Base-by-base conservation (phyloP, 2,888 invertebrate genomes). In the Scaptomyza reducta region DNA sequence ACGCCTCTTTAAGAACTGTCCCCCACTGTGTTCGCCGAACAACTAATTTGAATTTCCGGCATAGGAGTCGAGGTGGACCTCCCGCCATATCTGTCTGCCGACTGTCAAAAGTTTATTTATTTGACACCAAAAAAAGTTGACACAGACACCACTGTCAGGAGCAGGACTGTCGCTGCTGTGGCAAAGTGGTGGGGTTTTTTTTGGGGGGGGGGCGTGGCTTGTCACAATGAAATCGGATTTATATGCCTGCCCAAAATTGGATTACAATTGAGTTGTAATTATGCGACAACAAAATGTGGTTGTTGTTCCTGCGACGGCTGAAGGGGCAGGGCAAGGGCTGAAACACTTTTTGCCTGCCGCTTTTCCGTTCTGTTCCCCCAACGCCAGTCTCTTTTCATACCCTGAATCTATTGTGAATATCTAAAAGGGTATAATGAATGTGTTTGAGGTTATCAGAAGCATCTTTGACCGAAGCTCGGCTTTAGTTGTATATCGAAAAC, bases 211-310 rank as follows among this genome's bases (percentile, higher is more conserved):
- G 71, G 53, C 63, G 76, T 70, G 47, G 76, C 60, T 18, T 71
- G 72, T 75, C 75, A 75, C 70, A 75, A 68, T 58, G 64, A 78
- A 82, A 82, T 85, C 82, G 66, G 85, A 85, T 82, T 82, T 82
- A 87, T 81, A 75, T 87, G 73, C 72, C 74, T 67, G 64, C 73
- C 72, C 77, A 77, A 79, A 85, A 85, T 85, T 85, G 85, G 85
- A 85, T 85, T 85, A 85, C 88, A 88, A 85, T 88, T 85, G 85
- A 86, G 87, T 84, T 85, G 85, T 85, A 85, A 85, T 85, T 85
- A 85, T 87, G 85, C 88, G 77, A 84, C 74, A 86, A 86, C 86
- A 82, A 81, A 82, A 78, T 62, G 67, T 54, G 64, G 44, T 63
- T 35, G 62, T 63, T 44, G 35, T 25, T 25, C 11, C 22, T 31